Evolutionary conservation across 2,888 invertebrate species (phyloP).

Genomic region (Coenonympha arcania): DNA sequence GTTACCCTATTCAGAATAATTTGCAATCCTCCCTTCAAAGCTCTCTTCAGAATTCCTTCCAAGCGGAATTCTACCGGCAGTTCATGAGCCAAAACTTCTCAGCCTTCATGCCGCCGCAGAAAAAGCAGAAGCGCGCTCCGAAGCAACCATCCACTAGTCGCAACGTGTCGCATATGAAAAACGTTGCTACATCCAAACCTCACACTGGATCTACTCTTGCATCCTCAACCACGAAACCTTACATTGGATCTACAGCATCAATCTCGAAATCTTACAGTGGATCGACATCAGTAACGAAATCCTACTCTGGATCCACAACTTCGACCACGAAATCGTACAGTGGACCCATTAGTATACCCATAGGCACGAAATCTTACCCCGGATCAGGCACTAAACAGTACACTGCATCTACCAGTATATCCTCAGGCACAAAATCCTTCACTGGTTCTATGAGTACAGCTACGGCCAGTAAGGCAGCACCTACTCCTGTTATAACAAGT

Average conservation of each 20-base stretch:
- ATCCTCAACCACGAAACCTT: conserved; percentile 30
- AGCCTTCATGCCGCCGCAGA: conserved; percentile 49
- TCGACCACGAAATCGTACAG: too few relatives aligned
- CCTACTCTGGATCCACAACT: too few relatives aligned
- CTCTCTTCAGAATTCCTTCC: conserved; percentile 51
- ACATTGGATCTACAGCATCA: too few relatives aligned
- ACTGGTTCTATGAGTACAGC: too few relatives aligned
- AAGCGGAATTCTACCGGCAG: conserved; percentile 64
- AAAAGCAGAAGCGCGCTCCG: conserved; percentile 60
- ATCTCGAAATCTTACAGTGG: conserved; percentile 35
- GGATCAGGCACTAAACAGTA: too few relatives aligned
- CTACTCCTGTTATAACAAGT: conserved; percentile 39
- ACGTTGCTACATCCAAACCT: conserved; percentile 25
- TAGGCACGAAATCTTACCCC: too few relatives aligned
- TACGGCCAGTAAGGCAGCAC: conserved; percentile 40
- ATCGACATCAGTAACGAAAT: conserved; percentile 42
- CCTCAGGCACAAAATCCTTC: too few relatives aligned
- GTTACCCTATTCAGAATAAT: conserved; percentile 49
- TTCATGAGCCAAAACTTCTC: conserved; percentile 53
- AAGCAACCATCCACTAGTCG: conserved; percentile 32
- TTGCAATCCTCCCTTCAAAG: conserved; percentile 51
- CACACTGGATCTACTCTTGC: conserved; percentile 37
- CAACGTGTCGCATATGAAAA: conserved; percentile 24
- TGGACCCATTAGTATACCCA: too few relatives aligned
- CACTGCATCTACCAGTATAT: too few relatives aligned